Evolutionary conservation across 1,140 invertebrate species (phyloP), one percentile per base, ranked within the genome.

Genomic region (Cataglyphis hispanica): DNA sequence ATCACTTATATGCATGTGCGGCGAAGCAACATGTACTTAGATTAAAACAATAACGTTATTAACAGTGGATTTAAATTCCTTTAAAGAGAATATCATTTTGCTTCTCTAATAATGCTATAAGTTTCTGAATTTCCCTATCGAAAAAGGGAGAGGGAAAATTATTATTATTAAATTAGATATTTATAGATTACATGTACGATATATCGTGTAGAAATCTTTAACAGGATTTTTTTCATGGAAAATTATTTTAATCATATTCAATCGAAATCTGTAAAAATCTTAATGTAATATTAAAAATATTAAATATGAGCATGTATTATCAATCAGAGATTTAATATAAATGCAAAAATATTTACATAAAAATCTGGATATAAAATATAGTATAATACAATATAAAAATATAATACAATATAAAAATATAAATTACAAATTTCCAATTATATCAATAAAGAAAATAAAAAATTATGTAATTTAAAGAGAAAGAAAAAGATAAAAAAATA

Each of bases 1-100:
- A 10, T 27, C 34, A 22, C 34, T n/a, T 50, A 25, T 50, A 19
- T 63, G 40, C 37, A 58, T 60, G 6, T 69, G 60, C 22, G 6
- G 53, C 25, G 25, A 60, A 27, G 7, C 16, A 56, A 72, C 37
- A 72, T 25, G 19, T 58, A 31, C 8, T 46, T 46, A 60, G 53
- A 72, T 72, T 72, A 43, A 72, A 40, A 46, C 53, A 72, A 83
- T 74, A 74, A 83, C 13, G 27, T 72, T 37, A 27, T 83, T 83
- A 83, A 61, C 67, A 3, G 1, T 0, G 13, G 34, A 25, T 83
- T 83, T 22, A 83, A 60, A 58, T 60, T 58, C 6, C 58, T 81
- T 72, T 81, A 72, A 43, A 4, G 34, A 61, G 72, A 83, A 74
- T 40, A 60, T 60, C 40, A 72, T 10, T 31, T 83, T 83, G 67